phyloP scores from a whole-genome alignment of 2,888 invertebrate genomes.

The Ennomos erosarius region DNA sequence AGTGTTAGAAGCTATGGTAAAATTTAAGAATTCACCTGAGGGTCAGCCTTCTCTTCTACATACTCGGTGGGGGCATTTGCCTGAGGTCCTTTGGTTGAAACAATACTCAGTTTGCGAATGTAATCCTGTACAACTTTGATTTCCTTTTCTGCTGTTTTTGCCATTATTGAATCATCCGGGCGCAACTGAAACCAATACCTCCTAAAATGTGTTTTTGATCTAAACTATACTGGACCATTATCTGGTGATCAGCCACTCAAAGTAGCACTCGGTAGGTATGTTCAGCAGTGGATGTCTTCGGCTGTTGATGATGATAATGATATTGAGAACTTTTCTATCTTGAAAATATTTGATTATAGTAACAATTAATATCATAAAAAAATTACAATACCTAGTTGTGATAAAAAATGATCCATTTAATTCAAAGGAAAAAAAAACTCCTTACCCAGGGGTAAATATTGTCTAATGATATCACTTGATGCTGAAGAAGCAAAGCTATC shows the following conservation, averaged over 20 bases:
- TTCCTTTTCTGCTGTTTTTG: slow-evolving; percentile 92
- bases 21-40: slow-evolving; percentile 78
- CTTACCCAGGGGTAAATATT: slow-evolving; percentile 96
- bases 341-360: too few relatives aligned
- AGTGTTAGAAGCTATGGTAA: neutral
- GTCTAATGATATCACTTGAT: slow-evolving; percentile 93
- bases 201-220: too few relatives aligned
- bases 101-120: slow-evolving; percentile 93
- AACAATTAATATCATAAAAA: too few relatives aligned
- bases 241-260: too few relatives aligned
- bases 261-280: too few relatives aligned
- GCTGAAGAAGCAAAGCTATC: slow-evolving; percentile 95
- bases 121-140: slow-evolving; percentile 93
- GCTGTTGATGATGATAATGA: too few relatives aligned
- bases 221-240: too few relatives aligned
- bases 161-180: slow-evolving; percentile 93
- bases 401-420: too few relatives aligned
- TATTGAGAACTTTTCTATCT: too few relatives aligned
- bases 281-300: too few relatives aligned
- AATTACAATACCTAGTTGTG: too few relatives aligned
- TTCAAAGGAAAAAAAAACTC: too few relatives aligned
- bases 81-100: slow-evolving; percentile 92
- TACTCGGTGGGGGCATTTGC: slow-evolving; percentile 87
- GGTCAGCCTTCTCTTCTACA: slow-evolving; percentile 89
- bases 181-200: slow-evolving; percentile 86